These are phyloP conservation scores for Thamnophis sirtalis DNA, from an alignment of 2,113 vertebrate genomes.

Conservation along the genomic window DNA sequence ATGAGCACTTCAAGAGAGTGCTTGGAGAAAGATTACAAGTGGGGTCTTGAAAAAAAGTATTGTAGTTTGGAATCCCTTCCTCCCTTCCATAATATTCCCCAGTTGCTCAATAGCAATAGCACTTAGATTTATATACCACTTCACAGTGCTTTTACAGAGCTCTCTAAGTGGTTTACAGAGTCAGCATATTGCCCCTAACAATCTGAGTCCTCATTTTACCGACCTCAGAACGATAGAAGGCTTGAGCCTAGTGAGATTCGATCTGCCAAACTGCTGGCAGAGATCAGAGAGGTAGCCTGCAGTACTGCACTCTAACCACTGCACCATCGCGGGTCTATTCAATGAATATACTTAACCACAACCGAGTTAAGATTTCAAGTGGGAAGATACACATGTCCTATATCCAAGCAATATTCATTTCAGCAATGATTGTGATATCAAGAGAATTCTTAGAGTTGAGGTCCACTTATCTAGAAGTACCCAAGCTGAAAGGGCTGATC, in stretches of 20 bases:
- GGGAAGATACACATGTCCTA: background rate
- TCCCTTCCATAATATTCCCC: background rate
- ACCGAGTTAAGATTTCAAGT: background rate
- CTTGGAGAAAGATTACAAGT: background rate
- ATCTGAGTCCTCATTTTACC: too few relatives aligned
- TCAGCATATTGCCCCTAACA: too few relatives aligned
- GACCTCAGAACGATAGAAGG: too few relatives aligned
- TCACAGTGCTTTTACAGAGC: too few relatives aligned
- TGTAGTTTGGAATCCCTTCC: background rate
- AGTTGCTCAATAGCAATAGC: background rate
- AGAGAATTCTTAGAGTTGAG: background rate
- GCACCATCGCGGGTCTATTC: too few relatives aligned
- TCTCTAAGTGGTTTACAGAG: too few relatives aligned
- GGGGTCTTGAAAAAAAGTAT: background rate
- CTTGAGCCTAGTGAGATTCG: too few relatives aligned
- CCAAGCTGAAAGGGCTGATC: background rate
- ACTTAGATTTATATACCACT: too few relatives aligned
- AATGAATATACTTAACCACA: background rate
- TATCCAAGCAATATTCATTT: background rate
- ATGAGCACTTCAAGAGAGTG: background rate
- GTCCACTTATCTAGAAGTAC: background rate
- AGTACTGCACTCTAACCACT: too few relatives aligned
- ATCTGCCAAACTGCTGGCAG: too few relatives aligned
- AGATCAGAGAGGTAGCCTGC: too few relatives aligned
- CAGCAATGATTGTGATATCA: background rate